Evolutionary conservation across 2,113 vertebrate genomes (phyloP).

Genomic region (Psammodynastes pulverulentus): DNA sequence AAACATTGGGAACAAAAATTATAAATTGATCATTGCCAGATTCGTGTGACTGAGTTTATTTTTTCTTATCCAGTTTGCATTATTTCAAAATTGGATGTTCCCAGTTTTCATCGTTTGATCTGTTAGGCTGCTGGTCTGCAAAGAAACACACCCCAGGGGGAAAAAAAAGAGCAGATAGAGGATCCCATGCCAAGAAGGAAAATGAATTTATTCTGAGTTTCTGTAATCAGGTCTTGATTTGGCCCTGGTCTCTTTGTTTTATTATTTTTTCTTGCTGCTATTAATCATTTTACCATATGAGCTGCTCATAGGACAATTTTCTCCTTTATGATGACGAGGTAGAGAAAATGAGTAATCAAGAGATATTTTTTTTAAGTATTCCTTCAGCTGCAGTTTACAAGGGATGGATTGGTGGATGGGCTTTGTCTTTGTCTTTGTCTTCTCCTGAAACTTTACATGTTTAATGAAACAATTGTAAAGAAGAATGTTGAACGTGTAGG

Average conservation of each 20-base stretch:
- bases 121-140: slow-evolving; percentile 18
- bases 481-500: background rate
- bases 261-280: slow-evolving; percentile 38
- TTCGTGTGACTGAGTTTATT: slow-evolving; percentile 33
- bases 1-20: slow-evolving; percentile 36
- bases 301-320: slow-evolving; percentile 42
- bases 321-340: background rate
- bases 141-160: background rate
- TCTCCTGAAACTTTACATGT: background rate
- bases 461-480: background rate
- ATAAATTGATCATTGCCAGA: background rate
- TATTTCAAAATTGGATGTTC: slow-evolving; percentile 33
- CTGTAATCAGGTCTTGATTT: slow-evolving; percentile 34
- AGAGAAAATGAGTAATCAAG: background rate
- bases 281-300: background rate
- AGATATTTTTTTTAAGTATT: background rate
- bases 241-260: slow-evolving; percentile 23
- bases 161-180: slow-evolving; percentile 17
- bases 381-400: slow-evolving; percentile 6
- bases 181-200: slow-evolving; percentile 24
- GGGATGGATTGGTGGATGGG: background rate
- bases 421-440: background rate
- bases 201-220: slow-evolving; percentile 47
- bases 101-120: slow-evolving; percentile 23
- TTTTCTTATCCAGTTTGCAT: slow-evolving; percentile 25